Conservation (phyloP, 2,888 invertebrate genomes). For the Carterocephalus palaemon region DNA sequence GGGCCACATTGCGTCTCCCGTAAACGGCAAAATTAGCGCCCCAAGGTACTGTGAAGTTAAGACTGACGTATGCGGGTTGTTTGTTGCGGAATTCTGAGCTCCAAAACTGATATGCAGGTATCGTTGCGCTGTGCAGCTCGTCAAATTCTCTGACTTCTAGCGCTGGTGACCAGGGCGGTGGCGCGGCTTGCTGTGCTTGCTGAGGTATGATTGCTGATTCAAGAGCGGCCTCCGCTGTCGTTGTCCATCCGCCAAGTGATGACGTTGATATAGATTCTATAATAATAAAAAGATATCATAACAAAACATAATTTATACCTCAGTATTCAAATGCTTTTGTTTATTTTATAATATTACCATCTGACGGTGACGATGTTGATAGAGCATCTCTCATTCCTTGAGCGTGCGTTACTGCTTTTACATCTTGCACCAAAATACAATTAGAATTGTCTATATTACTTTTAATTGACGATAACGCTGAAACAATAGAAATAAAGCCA, state of each 20-base stretch:
- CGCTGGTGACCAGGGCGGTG: constrained; percentile 87
- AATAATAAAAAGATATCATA: background rate
- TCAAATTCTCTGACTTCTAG: constrained; percentile 91
- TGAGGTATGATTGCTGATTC: constrained; percentile 80
- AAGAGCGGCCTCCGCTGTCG: constrained; percentile 76
- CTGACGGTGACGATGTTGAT: constrained; percentile 73
- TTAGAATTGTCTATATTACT: constrained; percentile 92
- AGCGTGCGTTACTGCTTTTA: constrained; percentile 92
- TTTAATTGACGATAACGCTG: constrained; percentile 94
- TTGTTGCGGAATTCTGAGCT: constrained; percentile 95
- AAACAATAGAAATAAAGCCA: constrained; percentile 64
- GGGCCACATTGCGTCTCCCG: constrained; percentile 95
- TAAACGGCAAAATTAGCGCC: constrained; percentile 97
- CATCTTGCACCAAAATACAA: constrained; percentile 93
- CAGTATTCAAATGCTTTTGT: background rate
- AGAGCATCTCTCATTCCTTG: constrained; percentile 87
- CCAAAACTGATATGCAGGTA: constrained; percentile 96
- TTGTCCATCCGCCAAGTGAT: constrained; percentile 70
- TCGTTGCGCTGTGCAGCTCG: constrained; percentile 89
- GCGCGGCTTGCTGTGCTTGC: constrained; percentile 86
- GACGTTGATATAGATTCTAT: constrained; percentile 82
- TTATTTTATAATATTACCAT: constrained; percentile 49
- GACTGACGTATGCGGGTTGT: constrained; percentile 91
- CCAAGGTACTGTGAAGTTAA: constrained; percentile 95
- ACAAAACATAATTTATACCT: background rate